Conservation (phyloP, 2,797 vertebrate species). For the Muraenolepis orangiensis region DNA sequence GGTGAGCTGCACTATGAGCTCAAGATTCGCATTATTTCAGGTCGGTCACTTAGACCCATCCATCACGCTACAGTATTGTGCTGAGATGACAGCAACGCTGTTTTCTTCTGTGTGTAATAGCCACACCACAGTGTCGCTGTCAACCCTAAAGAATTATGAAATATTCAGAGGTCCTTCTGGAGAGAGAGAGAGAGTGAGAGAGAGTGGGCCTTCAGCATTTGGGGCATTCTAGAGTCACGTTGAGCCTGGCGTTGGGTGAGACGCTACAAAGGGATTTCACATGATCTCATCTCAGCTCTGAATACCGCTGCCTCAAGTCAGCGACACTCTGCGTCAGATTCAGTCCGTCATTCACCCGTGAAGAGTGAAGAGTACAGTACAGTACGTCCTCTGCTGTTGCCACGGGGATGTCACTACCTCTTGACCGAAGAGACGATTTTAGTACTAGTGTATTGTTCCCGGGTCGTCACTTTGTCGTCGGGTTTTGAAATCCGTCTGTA, state of each 20-base stretch:
- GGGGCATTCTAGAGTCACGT: slow-evolving; percentile 35
- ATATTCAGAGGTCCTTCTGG: slow-evolving; percentile 23
- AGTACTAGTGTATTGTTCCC: slow-evolving; percentile 43
- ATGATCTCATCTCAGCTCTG: slow-evolving; percentile 69
- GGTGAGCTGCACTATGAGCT: background rate
- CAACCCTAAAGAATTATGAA: slow-evolving; percentile 5
- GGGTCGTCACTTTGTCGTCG: slow-evolving; percentile 7
- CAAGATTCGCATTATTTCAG: background rate
- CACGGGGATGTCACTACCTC: slow-evolving; percentile 43
- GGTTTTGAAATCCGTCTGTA: slow-evolving; percentile 27
- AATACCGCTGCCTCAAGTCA: slow-evolving; percentile 40
- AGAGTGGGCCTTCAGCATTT: background rate
- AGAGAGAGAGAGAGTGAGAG: no score
- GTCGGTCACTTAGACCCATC: background rate
- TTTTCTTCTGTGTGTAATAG: no score
- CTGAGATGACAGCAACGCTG: no score
- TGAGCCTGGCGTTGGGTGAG: slow-evolving; percentile 48
- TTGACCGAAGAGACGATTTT: slow-evolving; percentile 32
- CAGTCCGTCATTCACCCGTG: slow-evolving; percentile 58
- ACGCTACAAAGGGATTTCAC: slow-evolving; percentile 59
- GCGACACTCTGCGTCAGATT: slow-evolving; percentile 54
- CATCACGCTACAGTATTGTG: no score
- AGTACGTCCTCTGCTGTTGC: slow-evolving; percentile 27
- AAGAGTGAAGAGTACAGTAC: slow-evolving; percentile 24
- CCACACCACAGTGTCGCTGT: slow-evolving; percentile 13